Percentiles rank a stretch among this genome's conserved stretches.
Conservation (phyloP, 1,140 invertebrate genomes). For the Zaprionus camerounensis region DNA sequence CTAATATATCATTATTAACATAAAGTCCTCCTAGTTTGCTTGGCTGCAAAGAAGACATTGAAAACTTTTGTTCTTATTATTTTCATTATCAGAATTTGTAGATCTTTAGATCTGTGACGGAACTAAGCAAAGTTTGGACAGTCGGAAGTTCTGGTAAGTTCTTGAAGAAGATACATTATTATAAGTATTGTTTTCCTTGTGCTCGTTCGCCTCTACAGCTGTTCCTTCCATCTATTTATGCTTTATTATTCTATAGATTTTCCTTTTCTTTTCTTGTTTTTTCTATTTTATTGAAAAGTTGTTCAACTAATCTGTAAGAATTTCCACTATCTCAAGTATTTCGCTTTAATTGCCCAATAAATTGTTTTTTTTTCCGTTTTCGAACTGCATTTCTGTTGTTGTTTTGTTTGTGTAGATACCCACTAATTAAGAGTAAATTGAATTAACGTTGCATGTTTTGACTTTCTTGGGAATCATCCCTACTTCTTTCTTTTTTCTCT, state of each 20-base stretch:
- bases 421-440: constrained; percentile 37
- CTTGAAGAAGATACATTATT: background rate
- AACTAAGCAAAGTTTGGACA: background rate
- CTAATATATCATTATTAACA: constrained; percentile 10
- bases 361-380: constrained; percentile 2
- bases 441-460: constrained; percentile 16
- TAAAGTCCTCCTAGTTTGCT: constrained; percentile 2
- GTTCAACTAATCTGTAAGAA: background rate
- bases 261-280: background rate
- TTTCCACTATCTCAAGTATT: constrained; percentile 21
- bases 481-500: constrained; percentile 13
- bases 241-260: background rate
- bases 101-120: background rate
- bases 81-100: background rate
- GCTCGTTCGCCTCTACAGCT: background rate
- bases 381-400: background rate
- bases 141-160: background rate
- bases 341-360: constrained; percentile 27
- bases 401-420: constrained; percentile 15
- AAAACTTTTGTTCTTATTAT: background rate
- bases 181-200: background rate
- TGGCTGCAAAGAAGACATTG: background rate
- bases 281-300: background rate
- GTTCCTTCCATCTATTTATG: background rate
- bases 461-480: constrained; percentile 23